These are phyloP conservation scores for Scaptomyza flava DNA, from an alignment of 2,888 invertebrate genomes.

Conservation along the genomic window DNA sequence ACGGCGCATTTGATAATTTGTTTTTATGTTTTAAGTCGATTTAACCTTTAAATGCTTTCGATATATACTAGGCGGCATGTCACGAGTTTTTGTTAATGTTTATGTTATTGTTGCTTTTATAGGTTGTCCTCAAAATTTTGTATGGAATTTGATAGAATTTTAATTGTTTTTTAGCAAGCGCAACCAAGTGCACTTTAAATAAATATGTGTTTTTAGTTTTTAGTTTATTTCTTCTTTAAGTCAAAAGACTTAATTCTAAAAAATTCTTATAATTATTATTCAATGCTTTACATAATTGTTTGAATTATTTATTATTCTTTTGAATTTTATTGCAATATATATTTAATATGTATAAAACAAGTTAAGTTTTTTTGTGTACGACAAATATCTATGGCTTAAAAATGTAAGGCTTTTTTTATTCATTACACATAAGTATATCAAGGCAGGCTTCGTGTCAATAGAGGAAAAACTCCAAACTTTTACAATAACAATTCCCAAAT, in stretches of 20 bases:
- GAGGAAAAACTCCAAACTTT: not conserved
- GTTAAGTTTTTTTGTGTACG: not conserved
- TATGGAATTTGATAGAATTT: slow-evolving; percentile 19
- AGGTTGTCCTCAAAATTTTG: slow-evolving; percentile 34
- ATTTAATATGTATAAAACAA: too few relatives aligned
- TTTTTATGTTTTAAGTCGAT: slow-evolving; percentile 19
- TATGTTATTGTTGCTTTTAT: not conserved
- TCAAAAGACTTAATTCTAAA: too few relatives aligned
- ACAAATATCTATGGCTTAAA: not conserved
- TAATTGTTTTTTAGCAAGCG: not conserved
- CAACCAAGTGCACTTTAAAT: not conserved
- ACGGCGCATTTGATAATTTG: slow-evolving; percentile 49
- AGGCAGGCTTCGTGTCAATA: slow-evolving; percentile 4
- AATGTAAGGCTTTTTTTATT: not conserved
- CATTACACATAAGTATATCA: not conserved
- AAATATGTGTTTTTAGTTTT: not conserved
- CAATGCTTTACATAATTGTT: too few relatives aligned
- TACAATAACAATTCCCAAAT: slow-evolving; percentile 3
- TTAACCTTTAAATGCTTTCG: slow-evolving; percentile 62
- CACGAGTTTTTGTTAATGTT: slow-evolving; percentile 27
- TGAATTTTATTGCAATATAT: too few relatives aligned
- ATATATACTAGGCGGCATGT: slow-evolving; percentile 25
- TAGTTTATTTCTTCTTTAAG: not conserved
- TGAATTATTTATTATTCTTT: too few relatives aligned
- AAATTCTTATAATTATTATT: too few relatives aligned